phyloP scores from a whole-genome alignment of 2,888 invertebrate genomes.

The Allophyes oxyacanthae region DNA sequence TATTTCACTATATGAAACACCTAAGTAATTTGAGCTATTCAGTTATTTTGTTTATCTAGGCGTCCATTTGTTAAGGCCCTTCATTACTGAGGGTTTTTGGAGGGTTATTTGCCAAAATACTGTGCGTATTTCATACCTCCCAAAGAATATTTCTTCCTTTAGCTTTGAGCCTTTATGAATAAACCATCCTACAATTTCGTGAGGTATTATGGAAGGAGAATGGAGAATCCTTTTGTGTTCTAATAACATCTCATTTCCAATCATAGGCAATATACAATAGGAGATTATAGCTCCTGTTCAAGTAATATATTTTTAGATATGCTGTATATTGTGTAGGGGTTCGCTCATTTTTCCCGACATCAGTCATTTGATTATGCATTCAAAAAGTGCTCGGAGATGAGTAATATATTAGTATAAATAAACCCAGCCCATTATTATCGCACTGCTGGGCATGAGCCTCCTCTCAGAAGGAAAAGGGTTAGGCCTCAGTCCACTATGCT shows the following conservation, averaged over 20 bases:
- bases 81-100: constrained; percentile 4
- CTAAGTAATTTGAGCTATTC: constrained; percentile 16
- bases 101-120: constrained; percentile 21
- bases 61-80: constrained; percentile 7
- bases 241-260: constrained; percentile 23
- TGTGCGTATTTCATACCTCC: constrained; percentile 4
- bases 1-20: constrained; percentile 17
- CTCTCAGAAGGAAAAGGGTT: too few species aligned
- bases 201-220: constrained; percentile 24
- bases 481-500: too few species aligned
- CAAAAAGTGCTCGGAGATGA: too few species aligned
- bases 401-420: too few species aligned
- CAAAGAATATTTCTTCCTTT: constrained; percentile 14
- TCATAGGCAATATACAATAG: constrained; percentile 6
- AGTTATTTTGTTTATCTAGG: constrained; percentile 10
- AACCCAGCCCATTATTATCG: too few species aligned
- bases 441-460: too few species aligned
- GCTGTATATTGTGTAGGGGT: too few species aligned
- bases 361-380: too few species aligned
- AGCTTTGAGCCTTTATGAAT: constrained; percentile 17
- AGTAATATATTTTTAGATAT: too few species aligned
- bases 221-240: constrained; percentile 23
- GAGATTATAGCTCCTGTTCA: too few species aligned
- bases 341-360: too few species aligned
- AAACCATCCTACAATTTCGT: constrained; percentile 33